phyloP scores from a whole-genome alignment of 2,113 vertebrate species.

The Xiphias gladius region DNA sequence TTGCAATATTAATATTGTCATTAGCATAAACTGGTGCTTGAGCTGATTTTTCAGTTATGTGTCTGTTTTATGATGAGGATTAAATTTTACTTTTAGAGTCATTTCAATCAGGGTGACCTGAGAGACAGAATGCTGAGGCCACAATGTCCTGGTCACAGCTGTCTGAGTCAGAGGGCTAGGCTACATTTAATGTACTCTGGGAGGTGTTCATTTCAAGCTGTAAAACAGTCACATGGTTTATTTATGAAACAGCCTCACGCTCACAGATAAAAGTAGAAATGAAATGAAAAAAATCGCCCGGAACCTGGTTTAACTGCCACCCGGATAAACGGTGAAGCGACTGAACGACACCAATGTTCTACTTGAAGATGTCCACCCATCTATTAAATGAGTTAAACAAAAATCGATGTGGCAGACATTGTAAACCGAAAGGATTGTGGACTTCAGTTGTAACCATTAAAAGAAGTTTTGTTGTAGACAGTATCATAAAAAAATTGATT shows the following conservation, averaged over 20 bases:
- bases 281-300: background rate
- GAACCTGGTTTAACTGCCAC: background rate
- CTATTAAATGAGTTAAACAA: background rate
- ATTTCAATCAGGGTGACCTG: background rate
- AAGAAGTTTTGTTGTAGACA: background rate
- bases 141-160: constrained; percentile 32
- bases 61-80: constrained; percentile 14
- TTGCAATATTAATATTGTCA: constrained; percentile 4
- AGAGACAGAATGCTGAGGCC: constrained; percentile 1
- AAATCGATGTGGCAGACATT: background rate
- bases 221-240: background rate
- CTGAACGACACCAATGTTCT: background rate
- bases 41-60: constrained; percentile 4
- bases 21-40: background rate
- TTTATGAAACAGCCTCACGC: background rate
- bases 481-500: background rate
- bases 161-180: constrained; percentile 4
- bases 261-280: background rate
- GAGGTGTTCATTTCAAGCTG: background rate
- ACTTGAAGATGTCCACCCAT: background rate
- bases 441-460: background rate
- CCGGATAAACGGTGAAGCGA: background rate
- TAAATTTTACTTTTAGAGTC: background rate
- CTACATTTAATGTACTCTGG: background rate
- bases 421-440: background rate